Evolutionary conservation across 1,140 invertebrate species (phyloP).

Genomic region (Sinella curviseta): DNA sequence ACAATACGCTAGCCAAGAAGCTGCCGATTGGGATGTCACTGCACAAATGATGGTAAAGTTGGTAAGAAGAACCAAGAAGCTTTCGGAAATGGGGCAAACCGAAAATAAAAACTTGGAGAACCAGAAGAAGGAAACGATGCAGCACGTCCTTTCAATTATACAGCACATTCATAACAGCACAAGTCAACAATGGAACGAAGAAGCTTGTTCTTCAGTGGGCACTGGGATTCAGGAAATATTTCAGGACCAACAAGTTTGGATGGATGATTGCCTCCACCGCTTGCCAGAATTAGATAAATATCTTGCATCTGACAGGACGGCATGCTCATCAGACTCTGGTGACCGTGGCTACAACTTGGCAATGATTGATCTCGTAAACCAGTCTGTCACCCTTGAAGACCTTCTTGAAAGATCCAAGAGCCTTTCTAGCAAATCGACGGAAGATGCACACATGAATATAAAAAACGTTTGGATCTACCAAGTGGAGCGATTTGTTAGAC

Average conservation of each 20-base stretch:
- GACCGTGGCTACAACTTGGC: background rate
- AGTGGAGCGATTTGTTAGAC: background rate
- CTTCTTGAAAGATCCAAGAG: background rate
- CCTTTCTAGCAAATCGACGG: background rate
- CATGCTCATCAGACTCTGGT: background rate
- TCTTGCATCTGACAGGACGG: background rate
- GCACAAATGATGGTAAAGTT: too few species aligned
- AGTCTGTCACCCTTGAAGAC: background rate
- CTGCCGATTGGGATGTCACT: background rate
- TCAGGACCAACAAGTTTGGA: background rate
- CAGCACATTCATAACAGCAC: background rate
- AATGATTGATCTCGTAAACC: background rate
- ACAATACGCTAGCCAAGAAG: background rate
- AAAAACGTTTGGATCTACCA: background rate
- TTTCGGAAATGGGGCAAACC: background rate
- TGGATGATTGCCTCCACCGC: background rate
- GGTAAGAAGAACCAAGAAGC: constrained; percentile 22
- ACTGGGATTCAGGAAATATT: background rate
- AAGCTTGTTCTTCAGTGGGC: background rate
- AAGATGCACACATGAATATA: background rate
- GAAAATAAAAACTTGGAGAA: background rate
- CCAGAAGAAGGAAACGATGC: background rate
- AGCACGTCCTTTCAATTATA: background rate
- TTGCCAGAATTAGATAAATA: background rate
- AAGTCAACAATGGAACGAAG: background rate